Evolutionary conservation across 2,888 invertebrate species (phyloP).

Genomic region (Athalia circularis): DNA sequence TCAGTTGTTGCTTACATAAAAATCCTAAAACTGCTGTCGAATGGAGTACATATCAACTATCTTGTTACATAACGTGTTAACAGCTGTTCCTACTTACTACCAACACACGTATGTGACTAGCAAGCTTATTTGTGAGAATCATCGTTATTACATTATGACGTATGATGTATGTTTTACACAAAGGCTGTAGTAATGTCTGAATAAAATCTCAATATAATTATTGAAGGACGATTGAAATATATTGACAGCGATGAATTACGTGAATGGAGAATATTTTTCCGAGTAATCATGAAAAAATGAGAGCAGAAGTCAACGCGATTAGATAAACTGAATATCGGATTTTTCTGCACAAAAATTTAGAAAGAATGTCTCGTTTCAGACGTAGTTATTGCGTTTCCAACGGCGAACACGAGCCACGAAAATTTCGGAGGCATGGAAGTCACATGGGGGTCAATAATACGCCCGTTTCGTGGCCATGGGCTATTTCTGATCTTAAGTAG

Average conservation of each 20-base stretch:
- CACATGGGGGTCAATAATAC: slow-evolving; percentile 58
- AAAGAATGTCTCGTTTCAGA: not conserved
- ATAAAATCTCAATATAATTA: not conserved
- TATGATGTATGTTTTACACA: not conserved
- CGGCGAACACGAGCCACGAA: slow-evolving; percentile 4
- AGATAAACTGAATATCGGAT: not conserved
- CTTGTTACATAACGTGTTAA: slow-evolving; percentile 54
- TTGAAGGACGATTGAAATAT: not conserved
- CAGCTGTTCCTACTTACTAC: slow-evolving; percentile 51
- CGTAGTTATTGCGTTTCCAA: not conserved
- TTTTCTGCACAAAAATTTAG: not conserved
- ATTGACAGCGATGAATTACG: not conserved
- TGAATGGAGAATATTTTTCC: not conserved
- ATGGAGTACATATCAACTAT: slow-evolving; percentile 13
- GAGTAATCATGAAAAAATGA: not conserved
- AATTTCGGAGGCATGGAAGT: slow-evolving; percentile 59
- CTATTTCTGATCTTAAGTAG: slow-evolving; percentile 35
- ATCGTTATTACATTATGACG: not conserved
- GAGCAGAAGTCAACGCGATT: slow-evolving; percentile 11
- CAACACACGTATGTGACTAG: not conserved
- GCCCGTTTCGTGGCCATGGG: slow-evolving; percentile 42
- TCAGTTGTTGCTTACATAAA: not conserved
- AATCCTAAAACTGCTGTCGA: not conserved
- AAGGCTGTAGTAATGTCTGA: not conserved
- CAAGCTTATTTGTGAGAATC: not conserved